Percentiles rank a stretch among this genome's conserved stretches.
Conservation (phyloP, 2,113 vertebrate species). For the Asarcornis scutulata region DNA sequence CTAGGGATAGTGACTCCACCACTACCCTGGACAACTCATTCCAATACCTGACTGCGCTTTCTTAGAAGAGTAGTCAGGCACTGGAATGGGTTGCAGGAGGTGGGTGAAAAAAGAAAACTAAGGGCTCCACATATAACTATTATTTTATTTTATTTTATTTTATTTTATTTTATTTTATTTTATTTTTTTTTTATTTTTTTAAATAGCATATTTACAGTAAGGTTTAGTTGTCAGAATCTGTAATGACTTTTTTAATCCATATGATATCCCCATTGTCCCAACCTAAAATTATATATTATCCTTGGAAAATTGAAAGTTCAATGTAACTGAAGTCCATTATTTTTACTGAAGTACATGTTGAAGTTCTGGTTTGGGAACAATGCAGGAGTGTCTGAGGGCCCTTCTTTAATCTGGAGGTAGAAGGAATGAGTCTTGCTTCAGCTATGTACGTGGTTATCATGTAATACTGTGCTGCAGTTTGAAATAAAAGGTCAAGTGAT, state of each 20-base stretch:
- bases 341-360: neutral
- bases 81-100: neutral
- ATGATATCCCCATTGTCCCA: neutral
- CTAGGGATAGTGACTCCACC: too few relatives aligned
- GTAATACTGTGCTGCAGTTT: neutral
- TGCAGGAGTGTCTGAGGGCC: neutral
- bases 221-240: too few relatives aligned
- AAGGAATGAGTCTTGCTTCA: neutral
- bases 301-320: neutral
- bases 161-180: too few relatives aligned
- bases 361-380: neutral
- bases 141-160: too few relatives aligned
- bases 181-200: too few relatives aligned
- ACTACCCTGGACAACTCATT: too few relatives aligned
- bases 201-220: too few relatives aligned
- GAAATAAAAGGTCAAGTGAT: neutral
- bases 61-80: too few relatives aligned
- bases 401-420: neutral
- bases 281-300: neutral
- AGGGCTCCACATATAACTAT: neutral
- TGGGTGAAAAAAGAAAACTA: neutral
- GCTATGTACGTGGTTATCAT: accelerated
- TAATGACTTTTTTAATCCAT: neutral
- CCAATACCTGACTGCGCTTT: too few relatives aligned
- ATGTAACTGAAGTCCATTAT: neutral